Conservation (phyloP, 2,113 vertebrate species). For the Lampris incognitus region DNA sequence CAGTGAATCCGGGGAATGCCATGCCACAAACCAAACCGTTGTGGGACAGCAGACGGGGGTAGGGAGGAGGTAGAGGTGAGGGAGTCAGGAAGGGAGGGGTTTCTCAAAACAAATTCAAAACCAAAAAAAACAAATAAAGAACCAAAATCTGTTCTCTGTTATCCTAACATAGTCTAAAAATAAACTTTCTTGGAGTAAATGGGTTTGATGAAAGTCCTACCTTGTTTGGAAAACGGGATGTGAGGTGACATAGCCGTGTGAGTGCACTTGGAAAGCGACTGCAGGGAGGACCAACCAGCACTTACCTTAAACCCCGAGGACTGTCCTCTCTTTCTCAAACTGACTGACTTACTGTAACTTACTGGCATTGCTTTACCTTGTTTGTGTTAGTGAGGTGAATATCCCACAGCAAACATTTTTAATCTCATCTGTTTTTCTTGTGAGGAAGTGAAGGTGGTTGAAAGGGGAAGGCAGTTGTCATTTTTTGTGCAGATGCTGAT, state of each 20-base stretch:
- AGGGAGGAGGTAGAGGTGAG: slow-evolving; percentile 23
- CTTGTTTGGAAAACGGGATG: slow-evolving; percentile 70
- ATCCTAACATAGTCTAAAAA: slow-evolving; percentile 39
- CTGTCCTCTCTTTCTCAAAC: slow-evolving; percentile 76
- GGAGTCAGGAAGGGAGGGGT: slow-evolving; percentile 49
- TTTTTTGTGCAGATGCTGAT: slow-evolving; percentile 62
- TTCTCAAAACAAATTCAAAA: slow-evolving; percentile 61
- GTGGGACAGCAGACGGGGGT: slow-evolving; percentile 36
- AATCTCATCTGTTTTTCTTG: slow-evolving; percentile 65
- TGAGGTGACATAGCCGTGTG: slow-evolving; percentile 72
- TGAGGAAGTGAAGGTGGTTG: slow-evolving; percentile 75
- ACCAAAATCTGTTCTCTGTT: slow-evolving; percentile 49
- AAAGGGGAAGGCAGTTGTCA: slow-evolving; percentile 64
- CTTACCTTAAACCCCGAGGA: slow-evolving; percentile 81
- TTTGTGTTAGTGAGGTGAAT: slow-evolving; percentile 81
- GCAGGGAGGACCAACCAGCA: slow-evolving; percentile 74
- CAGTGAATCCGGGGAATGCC: slow-evolving; percentile 82
- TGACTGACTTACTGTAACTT: slow-evolving; percentile 86
- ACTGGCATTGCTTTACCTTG: slow-evolving; percentile 83
- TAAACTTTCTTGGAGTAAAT: slow-evolving; percentile 51
- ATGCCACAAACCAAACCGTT: slow-evolving; percentile 79
- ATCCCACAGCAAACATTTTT: slow-evolving; percentile 73
- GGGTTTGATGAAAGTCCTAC: slow-evolving; percentile 74
- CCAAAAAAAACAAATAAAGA: slow-evolving; percentile 57
- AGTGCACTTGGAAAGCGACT: slow-evolving; percentile 73